Evolutionary conservation across 2,113 vertebrate species (phyloP), one percentile per base, ranked within the genome.

Genomic region (Mystacornis crossleyi): DNA sequence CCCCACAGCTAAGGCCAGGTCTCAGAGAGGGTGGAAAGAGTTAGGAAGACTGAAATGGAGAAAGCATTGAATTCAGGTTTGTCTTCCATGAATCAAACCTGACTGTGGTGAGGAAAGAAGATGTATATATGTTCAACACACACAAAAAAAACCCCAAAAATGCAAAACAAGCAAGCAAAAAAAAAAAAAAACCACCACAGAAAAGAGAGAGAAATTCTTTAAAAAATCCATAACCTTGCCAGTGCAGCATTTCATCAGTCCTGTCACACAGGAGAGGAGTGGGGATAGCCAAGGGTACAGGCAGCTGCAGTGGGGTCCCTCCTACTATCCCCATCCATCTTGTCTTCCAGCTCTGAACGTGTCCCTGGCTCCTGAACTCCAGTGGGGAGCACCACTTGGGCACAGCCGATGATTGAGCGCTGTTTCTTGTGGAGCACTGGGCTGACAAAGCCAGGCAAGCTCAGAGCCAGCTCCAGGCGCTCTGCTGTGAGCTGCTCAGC

Each of bases 361-460:
- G 45, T 18, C 26, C 43, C 34, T 1, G 1, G 18, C 28, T 10
- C 18, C 69, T 47, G 51, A 28, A 3, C 47, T 84, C 13, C 51
- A 17, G 25, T 8, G 43, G 5, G 45, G 18, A 72, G 25, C 36
- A 14, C 2, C 3, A 0, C 16, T 8, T 1, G 0, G 45, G 18
- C 25, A 57, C 8, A 17, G 80, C 33, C 3, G 1, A 4, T 24
- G 80, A 2, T 45, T 40, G 64, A 89, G 31, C 66, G 40, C 66
- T 48, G 3, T 47, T 80, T 43, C 42, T 48, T 28, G 31, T 6
- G 34, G 38, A 3, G 2, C 62, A 2, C 28, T 8, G 77, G 34
- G 40, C 45, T 86, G 77, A 12, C 60, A 55, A n/a, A 89, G 77
- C 29, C 60, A 16, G 72, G 47, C 34, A 11, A 64, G 77, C 90